phyloP scores from a whole-genome alignment of 53 echinoderm and acorn worm genomes.

The Echinarachnius parma region DNA sequence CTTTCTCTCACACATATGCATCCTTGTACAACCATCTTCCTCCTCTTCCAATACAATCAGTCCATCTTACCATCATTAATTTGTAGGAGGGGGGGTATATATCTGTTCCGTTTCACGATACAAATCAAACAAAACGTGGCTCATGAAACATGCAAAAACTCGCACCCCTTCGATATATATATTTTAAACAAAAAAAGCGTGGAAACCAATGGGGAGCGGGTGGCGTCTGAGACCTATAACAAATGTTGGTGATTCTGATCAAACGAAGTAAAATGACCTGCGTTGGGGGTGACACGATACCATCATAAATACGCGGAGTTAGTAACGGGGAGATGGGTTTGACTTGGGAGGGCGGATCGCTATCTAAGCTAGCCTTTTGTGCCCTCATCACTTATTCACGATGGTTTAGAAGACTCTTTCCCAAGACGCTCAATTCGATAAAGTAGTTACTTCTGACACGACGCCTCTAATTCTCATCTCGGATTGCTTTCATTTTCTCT shows the following conservation, averaged over 20 bases:
- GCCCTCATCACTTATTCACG: constrained; percentile 35
- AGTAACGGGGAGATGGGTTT: constrained; percentile 19
- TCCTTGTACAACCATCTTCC: no score
- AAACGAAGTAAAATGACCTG: constrained; percentile 23
- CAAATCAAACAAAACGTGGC: constrained; percentile 27
- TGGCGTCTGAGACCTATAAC: constrained; percentile 39
- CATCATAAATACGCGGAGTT: constrained; percentile 40
- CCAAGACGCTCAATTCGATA: constrained; percentile 27
- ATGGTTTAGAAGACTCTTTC: constrained; percentile 32
- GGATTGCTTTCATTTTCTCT: no score
- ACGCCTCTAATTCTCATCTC: constrained; percentile 7
- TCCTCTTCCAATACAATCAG: no score
- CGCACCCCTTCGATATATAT: no score
- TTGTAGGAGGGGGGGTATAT: no score
- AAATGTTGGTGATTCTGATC: constrained; percentile 45
- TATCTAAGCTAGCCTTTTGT: constrained; percentile 13
- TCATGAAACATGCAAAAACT: constrained; percentile 15
- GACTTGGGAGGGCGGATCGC: constrained; percentile 34
- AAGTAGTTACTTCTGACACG: constrained; percentile 15
- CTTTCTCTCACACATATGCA: no score
- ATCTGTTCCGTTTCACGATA: no score
- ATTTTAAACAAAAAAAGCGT: neutral
- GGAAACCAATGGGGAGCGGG: no score
- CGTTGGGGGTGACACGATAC: constrained; percentile 15
- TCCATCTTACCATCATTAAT: no score